Evolutionary conservation across 2,113 vertebrate species (phyloP), one percentile per base, ranked within the genome.

Genomic region (Perccottus glenii): DNA sequence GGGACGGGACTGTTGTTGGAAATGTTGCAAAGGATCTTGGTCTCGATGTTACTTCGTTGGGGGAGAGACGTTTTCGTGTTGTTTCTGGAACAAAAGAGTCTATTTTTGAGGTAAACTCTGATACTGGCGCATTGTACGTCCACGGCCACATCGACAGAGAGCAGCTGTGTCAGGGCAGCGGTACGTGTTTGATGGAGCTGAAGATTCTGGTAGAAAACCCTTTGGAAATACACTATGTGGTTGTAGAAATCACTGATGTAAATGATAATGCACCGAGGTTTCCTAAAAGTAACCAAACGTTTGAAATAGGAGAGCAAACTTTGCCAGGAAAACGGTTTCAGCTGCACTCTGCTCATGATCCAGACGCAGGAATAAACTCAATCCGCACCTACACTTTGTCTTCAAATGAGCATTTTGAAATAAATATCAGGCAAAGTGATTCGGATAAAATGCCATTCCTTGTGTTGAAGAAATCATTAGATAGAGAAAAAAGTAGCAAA

Each of bases 201-300:
- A 90, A 93, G 82, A 85, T 83, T 0, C 87, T 89, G 0, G 11
- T 92, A 3, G 92, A 93, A 77, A 88, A 88, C 0, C 92, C 92
- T 1, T 60, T 93, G 4, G 87, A 93, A 43, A 61, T 93, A 0
- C 90, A 91, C 27, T 84, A 90, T 35, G 75, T 91, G 1, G 58
- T 0, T 0, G 73, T 93, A 1, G 90, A 92, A 7, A 77, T 93
- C 2, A 0, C 73, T 4, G 92, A 93, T 57, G 48, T 92, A 32
- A 93, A 93, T 12, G 92, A 93, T 14, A 77, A 93, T 40, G 47
- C 68, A 6, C 92, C 92, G 0, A 63, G 0, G 12, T 93, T 93
- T 49, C 59, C 70, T 0, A 80, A 88, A 0, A 32, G 58, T 5
- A 72, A 89, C 0, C 68, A 52, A 7, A 4, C 1, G 0, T 42